Conservation (phyloP, 1,140 invertebrate species). For the Bombyx mori region ASM3026992v2 NC_085131.1:716001-716500, state of each 20-base stretch:
- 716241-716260: background rate
- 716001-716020: too few species aligned
- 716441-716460: too few species aligned
- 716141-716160: conserved; percentile 97
- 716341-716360: too few species aligned
- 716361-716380: too few species aligned
- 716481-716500: too few species aligned
- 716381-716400: too few species aligned
- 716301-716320: background rate
- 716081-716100: conserved; percentile 66
- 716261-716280: background rate
- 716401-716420: too few species aligned
- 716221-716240: conserved; percentile 65
- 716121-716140: conserved; percentile 91
- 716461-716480: too few species aligned
- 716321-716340: too few species aligned
- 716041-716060: too few species aligned
- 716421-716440: too few species aligned
- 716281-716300: background rate
- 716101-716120: conserved; percentile 92
- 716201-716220: conserved; percentile 94
- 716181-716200: conserved; percentile 94
- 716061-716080: background rate
- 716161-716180: conserved; percentile 97
- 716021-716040: too few species aligned